Evolutionary conservation across 2,888 invertebrate genomes (phyloP).

Genomic region (Acrocyrtus sp.): DNA sequence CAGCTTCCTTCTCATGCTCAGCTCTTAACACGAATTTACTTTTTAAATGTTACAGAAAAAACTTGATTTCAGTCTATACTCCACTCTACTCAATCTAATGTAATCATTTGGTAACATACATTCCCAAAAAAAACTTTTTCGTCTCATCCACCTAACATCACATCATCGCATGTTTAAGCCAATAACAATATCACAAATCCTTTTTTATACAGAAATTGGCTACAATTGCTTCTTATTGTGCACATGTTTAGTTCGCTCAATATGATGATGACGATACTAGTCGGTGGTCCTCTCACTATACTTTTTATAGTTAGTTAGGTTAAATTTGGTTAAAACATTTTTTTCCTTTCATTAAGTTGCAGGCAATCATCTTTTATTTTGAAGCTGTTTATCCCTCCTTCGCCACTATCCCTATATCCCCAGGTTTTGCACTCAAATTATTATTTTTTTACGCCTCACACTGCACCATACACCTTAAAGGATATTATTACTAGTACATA

Average conservation of each 20-base stretch:
- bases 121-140: no score
- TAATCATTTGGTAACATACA: not conserved
- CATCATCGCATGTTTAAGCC: not conserved
- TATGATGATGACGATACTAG: no score
- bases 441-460: constrained; percentile 33
- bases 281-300: not conserved
- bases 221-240: not conserved
- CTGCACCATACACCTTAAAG: constrained; percentile 39
- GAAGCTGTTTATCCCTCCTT: not conserved
- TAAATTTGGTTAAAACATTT: constrained; percentile 1
- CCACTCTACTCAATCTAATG: not conserved
- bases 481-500: no score
- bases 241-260: not conserved
- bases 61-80: constrained; percentile 22
- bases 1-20: constrained; percentile 12
- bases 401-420: no score
- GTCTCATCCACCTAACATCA: no score
- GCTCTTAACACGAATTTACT: not conserved
- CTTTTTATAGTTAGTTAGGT: not conserved
- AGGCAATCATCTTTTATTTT: constrained; percentile 14
- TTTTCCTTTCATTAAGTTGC: constrained; percentile 18
- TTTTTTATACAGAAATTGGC: not conserved
- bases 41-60: constrained; percentile 41
- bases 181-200: not conserved
- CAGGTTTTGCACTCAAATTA: no score